Evolutionary conservation across 1,140 invertebrate species (phyloP).

Genomic region (Caenorhabditis briggsae): DNA sequence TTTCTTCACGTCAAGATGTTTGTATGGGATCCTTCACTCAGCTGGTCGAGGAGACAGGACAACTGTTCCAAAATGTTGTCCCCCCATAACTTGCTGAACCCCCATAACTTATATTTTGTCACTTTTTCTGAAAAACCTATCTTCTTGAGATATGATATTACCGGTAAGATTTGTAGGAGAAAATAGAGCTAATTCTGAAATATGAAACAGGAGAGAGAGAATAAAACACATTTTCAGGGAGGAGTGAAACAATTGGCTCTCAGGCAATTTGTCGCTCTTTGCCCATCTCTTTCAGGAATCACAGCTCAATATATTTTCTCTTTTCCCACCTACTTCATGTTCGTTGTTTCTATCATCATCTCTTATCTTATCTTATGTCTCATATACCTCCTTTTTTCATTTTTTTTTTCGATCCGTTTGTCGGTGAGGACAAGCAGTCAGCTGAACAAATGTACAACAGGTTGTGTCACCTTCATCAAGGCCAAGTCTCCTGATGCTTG

Average conservation of each 20-base stretch:
- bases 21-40: background rate
- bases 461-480: background rate
- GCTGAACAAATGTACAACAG: constrained; percentile 2
- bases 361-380: constrained; percentile 15
- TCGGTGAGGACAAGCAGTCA: background rate
- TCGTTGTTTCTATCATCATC: constrained; percentile 20
- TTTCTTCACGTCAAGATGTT: constrained; percentile 28
- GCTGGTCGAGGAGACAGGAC: constrained; percentile 7
- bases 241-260: constrained; percentile 10
- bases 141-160: constrained; percentile 27
- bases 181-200: background rate
- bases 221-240: background rate
- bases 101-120: background rate
- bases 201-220: background rate
- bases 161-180: background rate
- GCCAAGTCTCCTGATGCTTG: too few relatives aligned
- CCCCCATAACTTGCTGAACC: constrained; percentile 37
- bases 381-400: constrained; percentile 6
- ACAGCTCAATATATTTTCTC: background rate
- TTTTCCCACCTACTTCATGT: background rate
- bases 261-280: constrained; percentile 2
- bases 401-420: background rate
- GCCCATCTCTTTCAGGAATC: constrained; percentile 3
- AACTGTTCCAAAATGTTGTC: constrained; percentile 37
- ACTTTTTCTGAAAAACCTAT: constrained; percentile 25